phyloP scores from a whole-genome alignment of 2,797 vertebrate genomes.

The Melanotaenia parkinsoni region DNA sequence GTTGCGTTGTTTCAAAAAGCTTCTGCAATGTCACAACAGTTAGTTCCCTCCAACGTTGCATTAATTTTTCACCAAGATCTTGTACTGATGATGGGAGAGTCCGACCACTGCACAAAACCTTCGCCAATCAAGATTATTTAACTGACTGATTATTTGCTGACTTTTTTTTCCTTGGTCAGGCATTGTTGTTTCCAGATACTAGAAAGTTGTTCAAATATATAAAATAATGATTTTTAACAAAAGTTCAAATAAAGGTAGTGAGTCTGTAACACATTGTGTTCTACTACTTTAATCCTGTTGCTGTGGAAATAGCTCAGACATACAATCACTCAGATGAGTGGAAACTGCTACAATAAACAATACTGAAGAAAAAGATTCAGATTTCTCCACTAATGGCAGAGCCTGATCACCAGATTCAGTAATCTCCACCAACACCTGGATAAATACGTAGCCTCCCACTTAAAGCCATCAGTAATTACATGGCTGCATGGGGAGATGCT shows the following conservation, averaged over 20 bases:
- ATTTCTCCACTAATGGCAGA: conserved; percentile 59
- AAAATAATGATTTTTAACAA: not conserved
- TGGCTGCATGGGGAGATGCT: conserved; percentile 58
- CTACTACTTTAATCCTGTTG: conserved; percentile 14
- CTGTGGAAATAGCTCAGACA: conserved; percentile 32
- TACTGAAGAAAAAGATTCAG: conserved; percentile 59
- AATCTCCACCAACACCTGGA: conserved; percentile 57
- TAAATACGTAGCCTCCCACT: conserved; percentile 65
- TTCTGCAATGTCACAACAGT: no score
- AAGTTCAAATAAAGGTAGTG: not conserved
- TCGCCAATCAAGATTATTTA: no score
- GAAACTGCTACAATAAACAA: conserved; percentile 60
- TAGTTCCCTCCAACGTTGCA: no score
- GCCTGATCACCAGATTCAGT: conserved; percentile 52
- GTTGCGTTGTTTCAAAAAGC: no score
- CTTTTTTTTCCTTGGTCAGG: no score
- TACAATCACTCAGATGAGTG: conserved; percentile 32
- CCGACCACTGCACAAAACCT: no score
- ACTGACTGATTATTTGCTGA: no score
- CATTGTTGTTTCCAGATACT: no score
- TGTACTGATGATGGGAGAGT: no score
- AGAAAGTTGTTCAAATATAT: not conserved
- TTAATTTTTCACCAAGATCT: no score
- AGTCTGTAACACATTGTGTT: conserved; percentile 4
- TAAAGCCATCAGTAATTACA: conserved; percentile 69